Evolutionary conservation across 2,888 invertebrate species (phyloP).

Genomic region (Lottia scabra): DNA sequence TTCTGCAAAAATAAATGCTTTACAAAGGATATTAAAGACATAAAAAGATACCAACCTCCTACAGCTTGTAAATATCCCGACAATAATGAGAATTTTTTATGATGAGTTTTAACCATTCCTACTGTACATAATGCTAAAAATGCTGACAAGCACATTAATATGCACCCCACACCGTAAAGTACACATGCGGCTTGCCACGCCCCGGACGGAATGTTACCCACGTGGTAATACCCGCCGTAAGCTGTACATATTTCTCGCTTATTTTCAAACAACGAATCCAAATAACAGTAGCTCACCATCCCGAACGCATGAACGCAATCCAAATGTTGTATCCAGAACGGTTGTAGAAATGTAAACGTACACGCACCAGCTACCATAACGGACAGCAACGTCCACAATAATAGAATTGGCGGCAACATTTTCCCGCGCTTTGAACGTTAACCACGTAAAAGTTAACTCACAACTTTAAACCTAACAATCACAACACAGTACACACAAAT

Average conservation of each 20-base stretch:
- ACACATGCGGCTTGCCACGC: constrained; percentile 66
- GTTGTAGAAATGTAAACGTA: constrained; percentile 68
- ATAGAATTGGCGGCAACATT: constrained; percentile 25
- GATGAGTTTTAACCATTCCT: constrained; percentile 47
- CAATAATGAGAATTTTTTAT: constrained; percentile 52
- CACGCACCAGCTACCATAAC: constrained; percentile 65
- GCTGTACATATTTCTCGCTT: constrained; percentile 31
- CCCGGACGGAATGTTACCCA: constrained; percentile 57
- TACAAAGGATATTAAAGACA: too few species aligned
- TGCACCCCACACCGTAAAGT: constrained; percentile 64
- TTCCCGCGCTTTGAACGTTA: not conserved
- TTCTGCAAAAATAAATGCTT: too few species aligned
- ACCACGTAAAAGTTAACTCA: too few species aligned
- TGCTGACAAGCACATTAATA: constrained; percentile 60
- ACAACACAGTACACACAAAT: too few species aligned
- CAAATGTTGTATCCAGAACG: constrained; percentile 67
- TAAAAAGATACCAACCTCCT: constrained; percentile 52
- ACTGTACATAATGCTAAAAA: constrained; percentile 56
- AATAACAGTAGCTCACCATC: constrained; percentile 50
- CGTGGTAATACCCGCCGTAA: constrained; percentile 57
- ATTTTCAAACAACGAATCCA: constrained; percentile 22
- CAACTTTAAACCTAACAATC: too few species aligned
- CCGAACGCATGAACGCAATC: constrained; percentile 55
- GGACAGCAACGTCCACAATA: constrained; percentile 67
- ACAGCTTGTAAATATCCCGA: constrained; percentile 61